Base-by-base conservation (phyloP, 1,140 invertebrate species). In the Drosophila baimaii region DNA sequence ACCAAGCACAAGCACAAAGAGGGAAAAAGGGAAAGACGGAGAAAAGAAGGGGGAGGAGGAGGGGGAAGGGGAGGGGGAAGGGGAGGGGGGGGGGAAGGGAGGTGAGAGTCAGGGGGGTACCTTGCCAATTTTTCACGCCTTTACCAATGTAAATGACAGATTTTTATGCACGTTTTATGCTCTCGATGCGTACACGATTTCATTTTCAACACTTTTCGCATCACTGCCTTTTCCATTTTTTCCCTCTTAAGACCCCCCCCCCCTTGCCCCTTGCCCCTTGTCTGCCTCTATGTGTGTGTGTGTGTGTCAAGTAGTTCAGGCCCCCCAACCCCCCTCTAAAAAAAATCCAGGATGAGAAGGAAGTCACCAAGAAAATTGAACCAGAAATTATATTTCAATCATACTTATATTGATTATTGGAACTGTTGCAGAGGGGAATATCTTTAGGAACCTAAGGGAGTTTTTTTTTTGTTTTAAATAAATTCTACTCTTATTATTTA, bases 141-240 rank as follows among this genome's bases (percentile, higher is more conserved):
- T 80, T 76, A 66, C 78, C 78, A 81, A 71, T 81, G 78, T 78
- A 78, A 78, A 78, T 78, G 76, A 80, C 78, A 81, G 78, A 81
- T 81, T 70, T 80, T 71, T 64, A 79, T 79, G 75, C 66, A 72
- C 76, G 75, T 80, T 80, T 80, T 75, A 79, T 79, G 77, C 77
- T 55, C 66, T 80, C 74, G 57, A 75, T 79, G 78, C 77, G 71
- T 79, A 79, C 78, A 75, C 77, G 59, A 80, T 79, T 80, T 65
- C 65, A 76, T 80, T 80, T 80, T 71, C 64, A 81, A 76, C 78
- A 81, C 78, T 75, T 74, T 75, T 74, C 70, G 72, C 70, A 62
- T 75, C 72, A 63, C 35, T 47, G 72, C 27, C 10, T 75, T 51
- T 61, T 74, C 21, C 47, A 29, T 35, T 70, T 29, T 31, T 4